Percentiles rank a stretch among this genome's conserved stretches.
Evolutionary conservation across 2,113 vertebrate genomes (phyloP).

Genomic region (Gobiocypris rarus): DNA sequence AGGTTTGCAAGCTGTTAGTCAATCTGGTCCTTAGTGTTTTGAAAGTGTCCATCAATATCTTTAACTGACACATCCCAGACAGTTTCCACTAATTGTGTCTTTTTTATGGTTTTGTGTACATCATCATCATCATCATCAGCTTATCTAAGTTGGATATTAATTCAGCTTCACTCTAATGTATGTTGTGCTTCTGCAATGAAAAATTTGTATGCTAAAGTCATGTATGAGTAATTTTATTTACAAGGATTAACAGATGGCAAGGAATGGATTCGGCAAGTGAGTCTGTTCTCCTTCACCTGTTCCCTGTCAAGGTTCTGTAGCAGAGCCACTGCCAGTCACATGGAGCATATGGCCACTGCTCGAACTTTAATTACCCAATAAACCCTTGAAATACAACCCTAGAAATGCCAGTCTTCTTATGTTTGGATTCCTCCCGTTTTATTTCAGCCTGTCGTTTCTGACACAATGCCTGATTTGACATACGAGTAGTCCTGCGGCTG

Average conservation of each 20-base stretch:
- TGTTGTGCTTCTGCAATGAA: not conserved
- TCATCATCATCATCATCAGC: not conserved
- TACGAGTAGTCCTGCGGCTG: conserved; percentile 11
- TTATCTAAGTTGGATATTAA: not conserved
- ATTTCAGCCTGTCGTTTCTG: conserved; percentile 28
- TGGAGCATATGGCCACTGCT: conserved; percentile 58
- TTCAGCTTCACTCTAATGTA: not conserved
- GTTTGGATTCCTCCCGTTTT: conserved; percentile 10
- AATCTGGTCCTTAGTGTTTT: not conserved
- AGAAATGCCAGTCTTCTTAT: conserved; percentile 16
- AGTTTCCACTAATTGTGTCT: not conserved
- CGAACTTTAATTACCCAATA: conserved; percentile 58
- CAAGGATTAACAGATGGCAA: conserved; percentile 55
- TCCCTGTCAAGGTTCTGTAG: conserved; percentile 54
- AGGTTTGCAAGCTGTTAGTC: no score
- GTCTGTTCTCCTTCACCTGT: conserved; percentile 57
- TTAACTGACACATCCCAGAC: not conserved
- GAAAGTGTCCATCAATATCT: not conserved
- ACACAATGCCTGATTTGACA: conserved; percentile 43
- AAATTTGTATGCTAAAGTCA: conserved; percentile 25
- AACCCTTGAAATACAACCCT: conserved; percentile 41
- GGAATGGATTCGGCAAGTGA: conserved; percentile 34
- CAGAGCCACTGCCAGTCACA: conserved; percentile 44
- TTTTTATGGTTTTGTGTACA: not conserved
- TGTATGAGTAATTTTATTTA: conserved; percentile 38